These are phyloP conservation scores for Pelecanus crispus DNA, from an alignment of 2,113 vertebrate genomes.

Conservation along the genomic window DNA sequence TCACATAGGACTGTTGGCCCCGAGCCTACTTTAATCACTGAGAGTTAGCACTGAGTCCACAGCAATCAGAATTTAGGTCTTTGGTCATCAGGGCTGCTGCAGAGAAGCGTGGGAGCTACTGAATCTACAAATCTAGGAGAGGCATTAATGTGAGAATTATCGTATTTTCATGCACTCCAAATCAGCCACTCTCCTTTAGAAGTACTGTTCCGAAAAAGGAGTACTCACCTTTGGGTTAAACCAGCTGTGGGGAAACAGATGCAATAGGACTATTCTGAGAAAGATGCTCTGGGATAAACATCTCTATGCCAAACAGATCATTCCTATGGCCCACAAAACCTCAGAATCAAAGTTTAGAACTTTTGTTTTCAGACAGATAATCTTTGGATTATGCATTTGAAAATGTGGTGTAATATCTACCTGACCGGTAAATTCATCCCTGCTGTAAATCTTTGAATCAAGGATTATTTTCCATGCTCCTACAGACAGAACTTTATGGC, in stretches of 20 bases:
- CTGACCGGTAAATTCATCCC: not conserved
- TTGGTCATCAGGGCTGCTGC: not conserved
- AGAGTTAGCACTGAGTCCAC: not conserved
- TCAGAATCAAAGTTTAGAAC: not conserved
- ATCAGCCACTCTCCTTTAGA: not conserved
- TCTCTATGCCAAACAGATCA: not conserved
- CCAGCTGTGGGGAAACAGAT: not conserved
- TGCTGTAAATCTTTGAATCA: not conserved
- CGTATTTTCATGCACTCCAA: not conserved
- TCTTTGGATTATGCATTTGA: not conserved
- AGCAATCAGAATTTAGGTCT: conserved; percentile 14
- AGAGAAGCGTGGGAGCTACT: not conserved
- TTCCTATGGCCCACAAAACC: not conserved
- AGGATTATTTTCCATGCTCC: not conserved
- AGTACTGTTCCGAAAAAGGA: not conserved
- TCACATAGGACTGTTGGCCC: not conserved
- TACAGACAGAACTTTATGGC: not conserved
- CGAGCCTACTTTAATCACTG: not conserved
- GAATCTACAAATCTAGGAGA: not conserved
- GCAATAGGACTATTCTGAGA: not conserved
- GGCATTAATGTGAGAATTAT: not conserved
- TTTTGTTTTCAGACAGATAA: not conserved
- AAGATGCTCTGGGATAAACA: not conserved
- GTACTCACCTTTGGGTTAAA: not conserved
- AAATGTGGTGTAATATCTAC: not conserved